phyloP scores from a whole-genome alignment of 2,888 invertebrate species.

The Pantelozetes paolii region DNA sequence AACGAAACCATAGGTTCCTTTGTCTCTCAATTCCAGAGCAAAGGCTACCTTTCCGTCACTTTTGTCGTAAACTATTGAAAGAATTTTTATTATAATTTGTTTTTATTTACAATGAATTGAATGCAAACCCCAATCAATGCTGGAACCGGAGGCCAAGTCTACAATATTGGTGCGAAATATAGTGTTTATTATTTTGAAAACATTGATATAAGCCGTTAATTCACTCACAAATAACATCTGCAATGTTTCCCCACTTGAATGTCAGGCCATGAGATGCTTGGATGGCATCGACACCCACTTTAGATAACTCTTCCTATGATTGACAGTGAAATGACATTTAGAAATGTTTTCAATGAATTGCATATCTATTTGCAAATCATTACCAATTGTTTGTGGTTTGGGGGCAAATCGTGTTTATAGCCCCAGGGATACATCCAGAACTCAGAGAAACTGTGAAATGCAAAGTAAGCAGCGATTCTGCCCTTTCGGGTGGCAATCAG shows the following conservation, averaged over 20 bases:
- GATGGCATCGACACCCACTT: conserved; percentile 20
- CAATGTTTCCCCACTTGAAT: conserved; percentile 28
- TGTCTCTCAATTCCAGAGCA: conserved; percentile 48
- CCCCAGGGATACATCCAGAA: conserved; percentile 47
- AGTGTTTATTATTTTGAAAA: neutral
- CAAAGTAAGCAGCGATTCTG: conserved; percentile 43
- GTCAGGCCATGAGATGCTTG: neutral
- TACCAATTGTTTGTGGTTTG: conserved; percentile 44
- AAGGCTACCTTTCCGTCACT: conserved; percentile 46
- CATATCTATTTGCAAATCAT: neutral
- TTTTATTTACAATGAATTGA: too few species aligned
- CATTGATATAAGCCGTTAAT: too few species aligned
- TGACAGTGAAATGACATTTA: neutral
- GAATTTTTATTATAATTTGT: too few species aligned
- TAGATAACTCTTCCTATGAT: conserved; percentile 46
- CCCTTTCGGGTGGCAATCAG: conserved; percentile 8
- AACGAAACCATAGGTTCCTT: conserved; percentile 47
- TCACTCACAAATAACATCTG: conserved; percentile 34
- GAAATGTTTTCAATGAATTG: too few species aligned
- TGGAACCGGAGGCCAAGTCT: conserved; percentile 39
- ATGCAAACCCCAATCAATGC: conserved; percentile 26
- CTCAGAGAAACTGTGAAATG: conserved; percentile 45
- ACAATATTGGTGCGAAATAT: neutral
- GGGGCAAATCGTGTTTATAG: conserved; percentile 41
- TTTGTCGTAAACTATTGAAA: conserved; percentile 42